These are phyloP conservation scores for Phalanger gymnotis DNA, from an alignment of 2,797 vertebrate genomes.

Conservation along the genomic window DNA sequence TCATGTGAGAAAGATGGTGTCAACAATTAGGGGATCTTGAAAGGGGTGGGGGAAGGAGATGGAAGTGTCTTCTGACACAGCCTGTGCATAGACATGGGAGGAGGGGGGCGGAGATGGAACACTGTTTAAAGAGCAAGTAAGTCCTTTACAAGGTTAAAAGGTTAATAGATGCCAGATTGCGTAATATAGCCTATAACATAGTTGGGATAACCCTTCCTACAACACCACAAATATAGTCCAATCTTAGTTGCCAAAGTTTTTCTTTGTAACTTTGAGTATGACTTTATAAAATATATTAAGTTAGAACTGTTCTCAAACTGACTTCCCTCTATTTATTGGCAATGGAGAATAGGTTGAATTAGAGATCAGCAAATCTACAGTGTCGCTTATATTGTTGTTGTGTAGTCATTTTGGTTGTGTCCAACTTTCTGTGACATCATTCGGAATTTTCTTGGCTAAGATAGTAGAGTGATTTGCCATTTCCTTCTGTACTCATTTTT, in stretches of 20 bases:
- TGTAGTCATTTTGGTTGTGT: not conserved
- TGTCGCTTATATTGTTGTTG: not conserved
- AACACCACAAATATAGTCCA: not conserved
- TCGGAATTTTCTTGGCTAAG: not conserved
- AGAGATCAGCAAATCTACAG: not conserved
- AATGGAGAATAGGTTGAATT: not conserved
- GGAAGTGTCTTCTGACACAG: not conserved
- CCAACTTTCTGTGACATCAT: not conserved
- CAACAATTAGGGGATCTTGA: not conserved
- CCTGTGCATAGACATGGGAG: not conserved
- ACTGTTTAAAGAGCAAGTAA: not conserved
- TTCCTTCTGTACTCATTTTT: not conserved
- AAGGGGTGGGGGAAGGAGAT: not conserved
- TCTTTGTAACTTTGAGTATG: not conserved
- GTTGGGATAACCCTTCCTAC: not conserved
- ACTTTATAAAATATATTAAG: not conserved
- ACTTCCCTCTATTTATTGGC: not conserved
- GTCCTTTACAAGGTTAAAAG: not conserved
- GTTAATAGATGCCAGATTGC: not conserved
- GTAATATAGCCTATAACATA: not conserved
- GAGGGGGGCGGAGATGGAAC: not conserved
- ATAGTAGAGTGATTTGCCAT: not conserved
- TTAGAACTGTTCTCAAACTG: not conserved
- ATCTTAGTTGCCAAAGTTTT: not conserved
- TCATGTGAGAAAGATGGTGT: not conserved